Evolutionary conservation across 2,888 invertebrate species (phyloP).

Genomic region (Anthophora plumipes): DNA sequence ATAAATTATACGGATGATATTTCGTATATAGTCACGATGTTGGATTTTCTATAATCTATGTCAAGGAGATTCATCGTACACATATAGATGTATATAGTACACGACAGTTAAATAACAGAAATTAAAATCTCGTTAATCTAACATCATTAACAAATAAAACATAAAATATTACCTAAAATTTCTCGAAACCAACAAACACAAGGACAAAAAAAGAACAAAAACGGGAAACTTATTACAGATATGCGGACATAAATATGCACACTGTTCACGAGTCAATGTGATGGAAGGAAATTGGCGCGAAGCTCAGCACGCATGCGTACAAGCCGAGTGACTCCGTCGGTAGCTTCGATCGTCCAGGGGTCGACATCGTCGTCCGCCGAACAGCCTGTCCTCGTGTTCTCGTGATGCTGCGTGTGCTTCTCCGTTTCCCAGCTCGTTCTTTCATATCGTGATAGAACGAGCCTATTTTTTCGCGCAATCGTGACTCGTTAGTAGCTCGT

Average conservation of each 20-base stretch:
- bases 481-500: not conserved
- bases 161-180: not conserved
- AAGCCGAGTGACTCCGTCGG: conserved; percentile 57
- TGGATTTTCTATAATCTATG: no score
- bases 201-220: fast-evolving
- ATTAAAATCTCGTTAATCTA: not conserved
- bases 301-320: conserved; percentile 64
- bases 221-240: no score
- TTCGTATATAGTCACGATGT: no score
- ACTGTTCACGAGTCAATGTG: conserved; percentile 14
- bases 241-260: not conserved
- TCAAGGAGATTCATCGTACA: no score
- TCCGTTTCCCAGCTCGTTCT: conserved; percentile 24
- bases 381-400: conserved; percentile 60
- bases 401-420: conserved; percentile 58
- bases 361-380: conserved; percentile 58
- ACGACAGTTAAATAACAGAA: not conserved
- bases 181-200: not conserved
- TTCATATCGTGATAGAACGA: conserved; percentile 59
- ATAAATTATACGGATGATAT: no score
- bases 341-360: conserved; percentile 71
- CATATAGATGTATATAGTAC: no score
- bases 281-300: conserved; percentile 68
- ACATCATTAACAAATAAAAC: not conserved
- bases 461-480: not conserved